Evolutionary conservation across 2,113 vertebrate genomes (phyloP), one percentile per base, ranked within the genome.

Genomic region (Dasyprocta punctata): DNA sequence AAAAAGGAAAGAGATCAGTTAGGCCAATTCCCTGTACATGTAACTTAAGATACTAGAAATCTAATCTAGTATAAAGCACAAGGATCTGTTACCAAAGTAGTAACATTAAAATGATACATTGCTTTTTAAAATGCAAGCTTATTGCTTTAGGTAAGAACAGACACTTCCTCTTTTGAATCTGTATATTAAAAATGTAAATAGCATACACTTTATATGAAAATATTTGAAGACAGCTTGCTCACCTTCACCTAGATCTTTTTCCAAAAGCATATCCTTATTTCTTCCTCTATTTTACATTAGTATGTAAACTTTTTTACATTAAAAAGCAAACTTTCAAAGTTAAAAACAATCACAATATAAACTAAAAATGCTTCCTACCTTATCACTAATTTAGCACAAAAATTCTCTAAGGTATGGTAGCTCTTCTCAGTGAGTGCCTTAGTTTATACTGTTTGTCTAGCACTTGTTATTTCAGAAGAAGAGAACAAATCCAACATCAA

Each of bases 71-170:
- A 36, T 12, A 63, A 90, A 81, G 52, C 38, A 89, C 13, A 47
- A 92, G 13, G 60, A 75, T 77, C 36, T 14, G 7, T 63, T 44
- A n/a, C 83, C 85, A 92, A 71, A 65, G 22, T 61, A 69, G 65
- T 58, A 26, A 82, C 49, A 82, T 86, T 86, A 73, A 92, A 89
- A 80, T 58, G 75, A 67, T 7, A 38, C 0, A 6, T 38, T 83
- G 91, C 61, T 83, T 95, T 87, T 91, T 80, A 28, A 91, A 95
- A 92, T 38, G 9, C 44, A 95, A 89, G 49, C 5, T 71, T 82
- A 92, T 5, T 56, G 19, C 65, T 83, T 91, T 71, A 82, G 22
- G 7, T 89, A 58, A 86, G 60, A 95, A 84, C 1, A 63, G n/a
- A 28, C 86, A 84, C 41, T 41, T 85, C 85, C 33, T 82, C 63